Evolutionary conservation across 92 coral and sea anemone genomes (phyloP).

Genomic region (Siderastrea radians): DNA sequence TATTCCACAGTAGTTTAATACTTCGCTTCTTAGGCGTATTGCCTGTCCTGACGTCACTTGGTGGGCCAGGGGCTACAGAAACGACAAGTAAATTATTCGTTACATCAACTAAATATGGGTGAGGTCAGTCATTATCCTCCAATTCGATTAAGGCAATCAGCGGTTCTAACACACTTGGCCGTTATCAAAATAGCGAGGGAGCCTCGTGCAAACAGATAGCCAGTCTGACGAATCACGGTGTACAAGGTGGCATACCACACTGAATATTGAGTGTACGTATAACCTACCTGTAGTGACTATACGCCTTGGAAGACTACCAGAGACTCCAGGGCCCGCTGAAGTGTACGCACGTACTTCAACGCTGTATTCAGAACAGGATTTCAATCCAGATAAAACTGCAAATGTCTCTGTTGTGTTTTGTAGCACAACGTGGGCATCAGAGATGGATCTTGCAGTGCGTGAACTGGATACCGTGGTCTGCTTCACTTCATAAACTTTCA

Average conservation of each 20-base stretch:
- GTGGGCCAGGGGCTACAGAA: constrained; percentile 3
- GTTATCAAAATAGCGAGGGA: too few relatives aligned
- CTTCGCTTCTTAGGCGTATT: background rate
- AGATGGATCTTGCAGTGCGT: background rate
- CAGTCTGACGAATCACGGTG: too few relatives aligned
- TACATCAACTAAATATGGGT: background rate
- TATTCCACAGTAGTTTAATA: background rate
- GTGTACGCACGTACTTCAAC: constrained; percentile 67
- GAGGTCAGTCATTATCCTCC: background rate
- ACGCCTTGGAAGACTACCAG: constrained; percentile 6
- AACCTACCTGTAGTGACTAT: constrained; percentile 55
- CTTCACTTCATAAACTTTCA: constrained; percentile 44
- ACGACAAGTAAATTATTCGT: background rate
- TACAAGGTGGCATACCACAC: too few relatives aligned
- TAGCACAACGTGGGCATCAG: background rate
- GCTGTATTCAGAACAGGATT: constrained; percentile 49
- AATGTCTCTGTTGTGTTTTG: constrained; percentile 21
- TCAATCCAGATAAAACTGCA: constrained; percentile 25
- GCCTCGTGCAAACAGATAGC: too few relatives aligned
- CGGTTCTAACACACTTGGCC: too few relatives aligned
- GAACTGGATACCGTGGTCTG: background rate
- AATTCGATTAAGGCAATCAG: background rate
- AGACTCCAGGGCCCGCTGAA: constrained; percentile 61
- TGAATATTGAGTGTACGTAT: too few relatives aligned
- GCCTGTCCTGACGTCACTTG: background rate